Evolutionary conservation across 2,888 invertebrate genomes (phyloP).

Genomic region (Alloplasta piceator): DNA sequence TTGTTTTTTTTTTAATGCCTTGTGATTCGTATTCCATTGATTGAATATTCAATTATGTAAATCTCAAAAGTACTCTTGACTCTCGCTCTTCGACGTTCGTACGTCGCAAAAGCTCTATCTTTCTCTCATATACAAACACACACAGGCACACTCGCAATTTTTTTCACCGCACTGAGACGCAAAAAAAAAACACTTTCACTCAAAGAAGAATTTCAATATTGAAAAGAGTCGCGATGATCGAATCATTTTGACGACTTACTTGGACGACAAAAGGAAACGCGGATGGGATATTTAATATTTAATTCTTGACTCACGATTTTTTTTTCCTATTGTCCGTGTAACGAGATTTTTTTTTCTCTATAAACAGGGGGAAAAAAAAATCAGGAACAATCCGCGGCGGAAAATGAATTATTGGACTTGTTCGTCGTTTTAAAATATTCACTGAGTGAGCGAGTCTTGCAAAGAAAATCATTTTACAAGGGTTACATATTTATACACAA

Average conservation of each 20-base stretch:
- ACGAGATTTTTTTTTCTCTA: background rate
- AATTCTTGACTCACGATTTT: slow-evolving; percentile 47
- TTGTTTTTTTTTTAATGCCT: background rate
- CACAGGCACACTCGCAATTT: background rate
- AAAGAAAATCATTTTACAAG: background rate
- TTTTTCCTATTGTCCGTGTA: slow-evolving; percentile 19
- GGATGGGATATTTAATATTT: slow-evolving; percentile 23
- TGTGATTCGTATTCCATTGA: background rate
- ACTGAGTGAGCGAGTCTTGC: no score
- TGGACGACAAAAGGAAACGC: slow-evolving; percentile 39
- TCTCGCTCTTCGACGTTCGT: slow-evolving; percentile 17
- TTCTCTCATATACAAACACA: background rate
- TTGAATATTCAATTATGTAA: background rate
- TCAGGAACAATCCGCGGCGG: slow-evolving; percentile 19
- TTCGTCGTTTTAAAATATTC: no score
- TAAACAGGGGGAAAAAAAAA: slow-evolving; percentile 33
- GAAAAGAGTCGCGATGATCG: slow-evolving; percentile 26
- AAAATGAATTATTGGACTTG: slow-evolving; percentile 32
- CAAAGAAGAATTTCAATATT: background rate
- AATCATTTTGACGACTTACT: slow-evolving; percentile 36
- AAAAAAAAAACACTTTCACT: slow-evolving; percentile 19
- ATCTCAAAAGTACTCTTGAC: background rate
- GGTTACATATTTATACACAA: background rate
- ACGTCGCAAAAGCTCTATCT: background rate
- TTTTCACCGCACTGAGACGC: slow-evolving; percentile 14